Conservation (phyloP, 2,888 invertebrate genomes). For the Abscondita cerata region DNA sequence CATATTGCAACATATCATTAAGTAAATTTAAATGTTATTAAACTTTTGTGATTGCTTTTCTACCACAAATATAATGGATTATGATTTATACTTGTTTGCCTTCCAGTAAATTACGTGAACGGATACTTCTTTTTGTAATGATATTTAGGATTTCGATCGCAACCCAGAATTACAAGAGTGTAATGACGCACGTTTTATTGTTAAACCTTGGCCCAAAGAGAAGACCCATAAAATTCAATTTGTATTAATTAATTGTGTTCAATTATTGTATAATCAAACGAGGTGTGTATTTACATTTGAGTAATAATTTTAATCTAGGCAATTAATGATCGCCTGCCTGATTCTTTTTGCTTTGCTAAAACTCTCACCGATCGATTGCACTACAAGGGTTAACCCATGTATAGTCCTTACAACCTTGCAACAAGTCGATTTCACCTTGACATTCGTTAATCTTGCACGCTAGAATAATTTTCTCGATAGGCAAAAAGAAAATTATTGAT, state of each 20-base stretch:
- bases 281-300: not conserved
- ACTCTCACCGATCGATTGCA: slow-evolving; percentile 6
- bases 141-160: too few relatives aligned
- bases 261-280: not conserved
- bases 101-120: too few relatives aligned
- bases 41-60: too few relatives aligned
- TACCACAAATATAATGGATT: too few relatives aligned
- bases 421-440: slow-evolving; percentile 24
- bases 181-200: too few relatives aligned
- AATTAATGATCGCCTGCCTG: not conserved
- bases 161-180: too few relatives aligned
- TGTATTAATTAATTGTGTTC: not conserved
- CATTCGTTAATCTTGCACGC: slow-evolving; percentile 23
- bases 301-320: not conserved
- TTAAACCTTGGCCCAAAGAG: slow-evolving; percentile 5
- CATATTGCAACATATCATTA: too few relatives aligned
- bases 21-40: too few relatives aligned
- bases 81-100: too few relatives aligned
- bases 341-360: not conserved
- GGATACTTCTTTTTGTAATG: too few relatives aligned
- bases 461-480: slow-evolving; percentile 27
- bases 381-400: not conserved
- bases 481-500: slow-evolving; percentile 44
- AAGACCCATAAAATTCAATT: not conserved
- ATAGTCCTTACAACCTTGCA: slow-evolving; percentile 20